Evolutionary conservation across 2,797 vertebrate species (phyloP), one percentile per base, ranked within the genome.

Genomic region (Brotula barbata): DNA sequence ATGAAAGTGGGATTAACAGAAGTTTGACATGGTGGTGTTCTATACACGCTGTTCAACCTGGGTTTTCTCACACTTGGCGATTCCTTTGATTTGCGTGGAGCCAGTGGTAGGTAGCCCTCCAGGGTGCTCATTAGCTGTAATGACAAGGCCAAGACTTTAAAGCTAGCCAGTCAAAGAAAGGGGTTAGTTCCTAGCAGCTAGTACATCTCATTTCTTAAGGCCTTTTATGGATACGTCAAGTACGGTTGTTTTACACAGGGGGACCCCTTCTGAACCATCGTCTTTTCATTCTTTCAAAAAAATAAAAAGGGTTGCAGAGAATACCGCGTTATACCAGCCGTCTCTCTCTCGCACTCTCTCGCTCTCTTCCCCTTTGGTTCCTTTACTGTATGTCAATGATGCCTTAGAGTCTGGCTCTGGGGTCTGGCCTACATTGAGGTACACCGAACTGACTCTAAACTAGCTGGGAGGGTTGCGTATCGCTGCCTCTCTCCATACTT

Each of bases 101-200:
- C 69, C 56, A 65, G 69, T 73, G 73, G 80, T 80, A 85, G 85
- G 71, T 63, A 19, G 34, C 78, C 63, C 88, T 90, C 87, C 42
- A 46, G 80, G 72, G 89, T 76, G 22, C 86, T 88, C 88, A 89
- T 91, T 90, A 89, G 77, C 59, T 68, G 44, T 75, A 75, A 85
- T 75, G 75, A 81, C 78, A 79, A 84, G 78, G 69, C 78, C 70
- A 70, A 69, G 64, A 71, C 76, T 81, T 79, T 69, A 79, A 74
- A 77, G 71, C 75, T 77, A 68, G 55, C 70, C 57, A 44, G 71
- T 78, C 54, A 66, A 77, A 86, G 57, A 66, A 48, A 28, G 53
- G 51, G 25, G 73, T 76, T 70, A 53, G 46, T 62, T 39, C 62
- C 60, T 61, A 39, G 68, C 49, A 58, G 56, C 50, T 61, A 46